phyloP scores from a whole-genome alignment of 2,113 vertebrate genomes.

The Eclectus roratus region DNA sequence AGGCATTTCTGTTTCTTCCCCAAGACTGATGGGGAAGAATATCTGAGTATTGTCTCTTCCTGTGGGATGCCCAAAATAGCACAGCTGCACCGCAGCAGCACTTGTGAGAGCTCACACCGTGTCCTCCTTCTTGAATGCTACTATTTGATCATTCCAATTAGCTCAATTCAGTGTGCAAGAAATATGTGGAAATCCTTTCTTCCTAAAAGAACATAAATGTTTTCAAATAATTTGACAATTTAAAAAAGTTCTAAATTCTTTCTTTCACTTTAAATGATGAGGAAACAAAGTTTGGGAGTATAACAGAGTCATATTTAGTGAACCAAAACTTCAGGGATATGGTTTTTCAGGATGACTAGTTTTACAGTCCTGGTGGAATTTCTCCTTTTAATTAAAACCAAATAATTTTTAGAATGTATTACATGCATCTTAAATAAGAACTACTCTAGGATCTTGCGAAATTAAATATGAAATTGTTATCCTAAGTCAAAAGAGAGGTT shows the following conservation, averaged over 20 bases:
- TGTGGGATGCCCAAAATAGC: background rate
- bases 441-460: background rate
- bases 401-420: background rate
- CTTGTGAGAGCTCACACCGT: background rate
- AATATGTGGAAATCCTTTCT: background rate
- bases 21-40: accelerated
- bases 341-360: background rate
- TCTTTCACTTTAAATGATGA: background rate
- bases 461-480: background rate
- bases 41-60: background rate
- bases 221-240: background rate
- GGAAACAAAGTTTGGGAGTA: background rate
- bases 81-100: background rate
- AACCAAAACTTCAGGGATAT: background rate
- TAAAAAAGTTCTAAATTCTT: background rate
- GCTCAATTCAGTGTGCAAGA: background rate
- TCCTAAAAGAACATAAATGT: background rate
- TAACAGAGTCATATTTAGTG: background rate
- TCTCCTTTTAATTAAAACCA: slow-evolving; percentile 25
- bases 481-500: background rate
- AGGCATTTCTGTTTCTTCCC: background rate
- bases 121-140: background rate
- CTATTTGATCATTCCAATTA: background rate
- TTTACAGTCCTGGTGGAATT: background rate
- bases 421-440: background rate